These are phyloP conservation scores for Ametastegia equiseti DNA, from an alignment of 2,888 invertebrate genomes.

Conservation along the genomic window DNA sequence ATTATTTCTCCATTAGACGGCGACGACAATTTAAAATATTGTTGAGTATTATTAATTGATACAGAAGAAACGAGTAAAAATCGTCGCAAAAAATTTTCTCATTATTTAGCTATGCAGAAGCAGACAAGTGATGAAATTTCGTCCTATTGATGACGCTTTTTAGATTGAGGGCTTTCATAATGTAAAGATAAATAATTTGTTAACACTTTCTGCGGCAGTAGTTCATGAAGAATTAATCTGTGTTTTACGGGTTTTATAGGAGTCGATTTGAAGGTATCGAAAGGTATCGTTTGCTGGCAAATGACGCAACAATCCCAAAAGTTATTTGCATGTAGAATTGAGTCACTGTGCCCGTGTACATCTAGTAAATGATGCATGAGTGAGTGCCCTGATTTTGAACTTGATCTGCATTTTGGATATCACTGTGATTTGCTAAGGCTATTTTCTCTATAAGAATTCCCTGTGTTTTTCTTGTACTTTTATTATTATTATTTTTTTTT, in stretches of 20 bases:
- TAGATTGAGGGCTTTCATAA: not conserved
- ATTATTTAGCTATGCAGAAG: not conserved
- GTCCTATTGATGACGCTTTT: not conserved
- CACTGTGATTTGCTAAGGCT: slow-evolving; percentile 68
- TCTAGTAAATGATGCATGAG: not conserved
- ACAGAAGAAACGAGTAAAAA: not conserved
- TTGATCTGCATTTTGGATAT: slow-evolving; percentile 67
- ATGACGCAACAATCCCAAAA: not conserved
- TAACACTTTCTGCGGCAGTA: not conserved
- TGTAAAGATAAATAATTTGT: not conserved
- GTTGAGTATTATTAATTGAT: slow-evolving; percentile 2
- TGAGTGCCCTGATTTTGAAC: slow-evolving; percentile 20
- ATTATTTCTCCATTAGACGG: not conserved
- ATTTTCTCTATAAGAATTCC: slow-evolving; percentile 42
- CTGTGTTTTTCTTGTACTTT: not conserved
- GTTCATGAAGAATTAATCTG: not conserved
- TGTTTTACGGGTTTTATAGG: not conserved
- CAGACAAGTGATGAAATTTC: not conserved
- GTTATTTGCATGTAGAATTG: slow-evolving; percentile 10
- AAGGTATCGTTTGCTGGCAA: slow-evolving; percentile 9
- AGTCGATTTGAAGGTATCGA: not conserved
- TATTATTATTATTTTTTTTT: slow-evolving; percentile 2
- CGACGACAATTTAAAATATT: not conserved
- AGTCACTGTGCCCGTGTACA: not conserved
- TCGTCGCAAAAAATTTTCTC: not conserved